These are phyloP conservation scores for Pterocles burchelli DNA, from an alignment of 2,113 vertebrate species.

Conservation along the genomic window DNA sequence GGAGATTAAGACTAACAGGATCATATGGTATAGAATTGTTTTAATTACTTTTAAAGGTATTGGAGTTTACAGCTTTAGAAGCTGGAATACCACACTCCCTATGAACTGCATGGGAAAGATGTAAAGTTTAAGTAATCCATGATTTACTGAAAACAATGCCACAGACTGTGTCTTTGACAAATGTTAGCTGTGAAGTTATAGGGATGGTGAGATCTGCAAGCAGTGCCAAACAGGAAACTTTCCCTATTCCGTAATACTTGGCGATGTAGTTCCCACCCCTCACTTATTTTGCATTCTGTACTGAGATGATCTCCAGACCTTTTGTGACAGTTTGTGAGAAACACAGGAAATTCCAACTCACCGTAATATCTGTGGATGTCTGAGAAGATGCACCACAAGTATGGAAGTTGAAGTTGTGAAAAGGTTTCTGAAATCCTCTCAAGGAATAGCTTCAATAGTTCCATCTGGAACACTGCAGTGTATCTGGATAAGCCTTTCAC, in stretches of 20 bases:
- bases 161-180: neutral
- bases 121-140: neutral
- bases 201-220: neutral
- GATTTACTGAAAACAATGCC: neutral
- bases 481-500: neutral
- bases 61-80: neutral
- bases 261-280: neutral
- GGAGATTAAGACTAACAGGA: neutral
- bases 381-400: neutral
- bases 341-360: rapidly evolving
- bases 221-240: neutral
- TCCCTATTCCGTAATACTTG: neutral
- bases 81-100: neutral
- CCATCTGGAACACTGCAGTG: neutral
- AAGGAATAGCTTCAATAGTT: neutral
- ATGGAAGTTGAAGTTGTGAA: neutral
- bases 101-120: neutral
- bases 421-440: neutral
- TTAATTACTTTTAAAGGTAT: neutral
- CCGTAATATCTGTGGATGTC: neutral
- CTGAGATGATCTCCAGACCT: neutral
- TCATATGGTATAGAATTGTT: neutral
- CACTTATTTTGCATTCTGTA: neutral
- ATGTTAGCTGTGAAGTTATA: neutral
- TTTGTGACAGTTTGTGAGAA: neutral